Conservation (phyloP, 2,888 invertebrate species). For the Cataglyphis cursor region DNA sequence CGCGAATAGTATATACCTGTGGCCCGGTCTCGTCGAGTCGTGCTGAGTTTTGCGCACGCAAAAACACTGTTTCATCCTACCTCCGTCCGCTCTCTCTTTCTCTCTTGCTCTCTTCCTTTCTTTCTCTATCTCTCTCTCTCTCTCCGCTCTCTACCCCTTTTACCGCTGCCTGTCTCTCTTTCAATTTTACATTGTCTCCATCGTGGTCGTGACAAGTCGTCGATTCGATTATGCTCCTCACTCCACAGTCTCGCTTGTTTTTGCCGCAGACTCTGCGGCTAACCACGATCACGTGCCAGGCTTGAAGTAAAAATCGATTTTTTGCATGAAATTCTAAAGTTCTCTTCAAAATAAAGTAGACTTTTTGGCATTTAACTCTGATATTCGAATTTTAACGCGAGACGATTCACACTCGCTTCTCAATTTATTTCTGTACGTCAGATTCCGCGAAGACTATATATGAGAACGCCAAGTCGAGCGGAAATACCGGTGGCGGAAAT, state of each 20-base stretch:
- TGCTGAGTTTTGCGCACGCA: slow-evolving; percentile 58
- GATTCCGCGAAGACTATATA: not conserved
- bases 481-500: slow-evolving; percentile 1
- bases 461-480: not conserved
- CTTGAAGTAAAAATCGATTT: slow-evolving; percentile 20
- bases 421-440: not conserved
- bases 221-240: slow-evolving; percentile 39
- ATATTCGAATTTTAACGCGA: not conserved
- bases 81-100: not conserved
- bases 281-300: slow-evolving; percentile 23
- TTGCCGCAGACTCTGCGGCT: slow-evolving; percentile 1
- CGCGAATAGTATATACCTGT: slow-evolving; percentile 76
- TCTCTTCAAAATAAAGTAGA: not conserved
- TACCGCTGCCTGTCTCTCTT: slow-evolving; percentile 15
- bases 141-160: not conserved
- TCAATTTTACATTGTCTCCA: slow-evolving; percentile 52
- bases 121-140: not conserved
- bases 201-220: slow-evolving; percentile 48
- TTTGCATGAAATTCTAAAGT: not conserved
- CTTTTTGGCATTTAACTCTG: not conserved
- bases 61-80: slow-evolving; percentile 70
- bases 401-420: not conserved
- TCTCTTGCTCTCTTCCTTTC: slow-evolving; percentile 3
- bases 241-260: slow-evolving; percentile 21
- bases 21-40: slow-evolving; percentile 54